phyloP scores from a whole-genome alignment of 2,888 invertebrate genomes.

The Pollenia labialis region DNA sequence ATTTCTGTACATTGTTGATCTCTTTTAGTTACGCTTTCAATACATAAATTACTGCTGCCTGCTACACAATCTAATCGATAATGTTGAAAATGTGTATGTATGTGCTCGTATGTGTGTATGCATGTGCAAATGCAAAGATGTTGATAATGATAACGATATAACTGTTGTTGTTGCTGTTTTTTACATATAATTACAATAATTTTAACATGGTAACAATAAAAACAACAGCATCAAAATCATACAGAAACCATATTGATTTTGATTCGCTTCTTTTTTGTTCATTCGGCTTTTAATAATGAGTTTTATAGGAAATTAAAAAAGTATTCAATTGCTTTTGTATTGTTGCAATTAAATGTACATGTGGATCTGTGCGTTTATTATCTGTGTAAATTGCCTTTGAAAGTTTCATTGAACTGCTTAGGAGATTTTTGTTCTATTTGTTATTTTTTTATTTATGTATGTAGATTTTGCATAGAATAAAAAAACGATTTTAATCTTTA shows the following conservation, averaged over 20 bases:
- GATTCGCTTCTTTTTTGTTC: background rate
- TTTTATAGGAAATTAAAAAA: slow-evolving; percentile 47
- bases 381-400: background rate
- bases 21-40: slow-evolving; percentile 66
- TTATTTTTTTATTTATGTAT: background rate
- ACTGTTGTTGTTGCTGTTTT: slow-evolving; percentile 34
- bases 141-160: slow-evolving; percentile 54
- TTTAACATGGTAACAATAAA: slow-evolving; percentile 26
- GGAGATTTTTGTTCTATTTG: background rate
- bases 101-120: background rate
- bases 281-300: slow-evolving; percentile 24
- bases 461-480: slow-evolving; percentile 26
- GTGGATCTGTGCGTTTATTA: background rate
- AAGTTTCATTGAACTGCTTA: slow-evolving; percentile 52
- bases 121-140: slow-evolving; percentile 22
- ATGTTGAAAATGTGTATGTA: background rate
- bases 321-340: slow-evolving; percentile 10
- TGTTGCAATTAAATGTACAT: background rate
- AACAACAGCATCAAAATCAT: background rate
- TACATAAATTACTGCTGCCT: slow-evolving; percentile 48
- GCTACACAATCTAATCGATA: slow-evolving; percentile 69
- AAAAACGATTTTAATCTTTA: slow-evolving; percentile 27
- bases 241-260: slow-evolving; percentile 4
- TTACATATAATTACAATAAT: slow-evolving; percentile 14
- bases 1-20: slow-evolving; percentile 59